Evolutionary conservation across 2,113 vertebrate species (phyloP).

Genomic region (Eleginops maclovinus): DNA sequence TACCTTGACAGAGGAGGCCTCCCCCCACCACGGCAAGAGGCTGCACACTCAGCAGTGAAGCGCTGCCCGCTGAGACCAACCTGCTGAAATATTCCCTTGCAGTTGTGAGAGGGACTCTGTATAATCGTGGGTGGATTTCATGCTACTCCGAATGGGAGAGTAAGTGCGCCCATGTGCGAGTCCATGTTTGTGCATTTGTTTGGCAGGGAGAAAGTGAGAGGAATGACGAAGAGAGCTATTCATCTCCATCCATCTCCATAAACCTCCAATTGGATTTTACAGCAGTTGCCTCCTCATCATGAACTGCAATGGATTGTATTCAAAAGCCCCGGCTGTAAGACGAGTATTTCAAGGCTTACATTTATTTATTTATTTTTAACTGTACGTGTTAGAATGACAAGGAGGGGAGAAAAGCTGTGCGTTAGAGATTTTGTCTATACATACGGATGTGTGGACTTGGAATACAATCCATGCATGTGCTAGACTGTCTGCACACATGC

Average conservation of each 20-base stretch:
- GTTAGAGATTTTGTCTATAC: slow-evolving; percentile 36
- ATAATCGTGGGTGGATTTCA: slow-evolving; percentile 64
- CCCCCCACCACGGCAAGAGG: slow-evolving; percentile 60
- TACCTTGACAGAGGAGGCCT: slow-evolving; percentile 68
- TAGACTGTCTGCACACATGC: slow-evolving; percentile 6
- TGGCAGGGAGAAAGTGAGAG: slow-evolving; percentile 12
- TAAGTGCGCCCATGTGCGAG: slow-evolving; percentile 30
- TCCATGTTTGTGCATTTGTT: slow-evolving; percentile 6
- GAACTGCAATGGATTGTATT: slow-evolving; percentile 51
- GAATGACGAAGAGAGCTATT: slow-evolving; percentile 39
- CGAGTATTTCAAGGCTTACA: slow-evolving; percentile 61
- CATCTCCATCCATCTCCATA: slow-evolving; percentile 60
- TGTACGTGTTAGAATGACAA: slow-evolving; percentile 30
- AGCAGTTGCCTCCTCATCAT: slow-evolving; percentile 71
- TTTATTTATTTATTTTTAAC: slow-evolving; percentile 33
- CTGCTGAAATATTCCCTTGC: slow-evolving; percentile 54
- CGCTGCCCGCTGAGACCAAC: slow-evolving; percentile 70
- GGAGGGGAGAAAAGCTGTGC: slow-evolving; percentile 3
- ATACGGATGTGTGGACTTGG: slow-evolving; percentile 30
- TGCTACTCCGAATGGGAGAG: slow-evolving; percentile 27
- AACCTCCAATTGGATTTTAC: slow-evolving; percentile 69
- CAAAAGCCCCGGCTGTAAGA: slow-evolving; percentile 49
- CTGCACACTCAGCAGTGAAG: slow-evolving; percentile 71
- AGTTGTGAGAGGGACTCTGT: slow-evolving; percentile 40
- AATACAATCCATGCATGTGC: slow-evolving; percentile 8